phyloP scores from a whole-genome alignment of 2,888 invertebrate species.

The Leucoptera coffeella region DNA sequence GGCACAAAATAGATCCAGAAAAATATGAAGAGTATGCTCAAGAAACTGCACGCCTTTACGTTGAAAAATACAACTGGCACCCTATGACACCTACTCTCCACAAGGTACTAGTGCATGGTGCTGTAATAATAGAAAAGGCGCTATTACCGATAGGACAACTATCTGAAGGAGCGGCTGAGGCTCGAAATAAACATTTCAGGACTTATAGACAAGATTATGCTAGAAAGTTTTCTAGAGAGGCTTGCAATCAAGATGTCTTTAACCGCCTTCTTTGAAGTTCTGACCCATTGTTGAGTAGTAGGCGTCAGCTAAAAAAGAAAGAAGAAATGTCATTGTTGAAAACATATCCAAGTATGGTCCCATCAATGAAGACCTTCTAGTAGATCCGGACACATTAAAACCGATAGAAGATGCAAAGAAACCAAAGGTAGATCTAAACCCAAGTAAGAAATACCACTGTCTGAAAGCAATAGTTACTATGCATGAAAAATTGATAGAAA shows the following conservation, averaged over 20 bases:
- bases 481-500: too few species aligned
- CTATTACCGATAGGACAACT: constrained; percentile 12
- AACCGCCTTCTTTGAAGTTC: constrained; percentile 8
- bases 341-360: too few species aligned
- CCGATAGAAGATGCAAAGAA: too few species aligned
- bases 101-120: constrained; percentile 11
- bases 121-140: constrained; percentile 9
- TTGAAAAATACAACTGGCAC: constrained; percentile 5
- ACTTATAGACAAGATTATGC: constrained; percentile 8
- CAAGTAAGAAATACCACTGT: too few species aligned
- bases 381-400: too few species aligned
- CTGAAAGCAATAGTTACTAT: too few species aligned
- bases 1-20: constrained; percentile 1
- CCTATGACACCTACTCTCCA: constrained; percentile 12
- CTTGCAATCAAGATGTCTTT: constrained; percentile 7
- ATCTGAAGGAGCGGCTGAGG: constrained; percentile 13
- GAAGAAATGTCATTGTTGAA: constrained; percentile 5
- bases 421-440: too few species aligned
- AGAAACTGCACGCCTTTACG: constrained; percentile 3
- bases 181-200: constrained; percentile 12
- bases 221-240: constrained; percentile 9
- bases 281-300: constrained; percentile 6
- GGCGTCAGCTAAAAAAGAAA: constrained; percentile 4
- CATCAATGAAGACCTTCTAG: too few species aligned
- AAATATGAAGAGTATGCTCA: constrained; percentile 2